Evolutionary conservation across 1,140 invertebrate species (phyloP).

Genomic region (Drosophila pruinosa): DNA sequence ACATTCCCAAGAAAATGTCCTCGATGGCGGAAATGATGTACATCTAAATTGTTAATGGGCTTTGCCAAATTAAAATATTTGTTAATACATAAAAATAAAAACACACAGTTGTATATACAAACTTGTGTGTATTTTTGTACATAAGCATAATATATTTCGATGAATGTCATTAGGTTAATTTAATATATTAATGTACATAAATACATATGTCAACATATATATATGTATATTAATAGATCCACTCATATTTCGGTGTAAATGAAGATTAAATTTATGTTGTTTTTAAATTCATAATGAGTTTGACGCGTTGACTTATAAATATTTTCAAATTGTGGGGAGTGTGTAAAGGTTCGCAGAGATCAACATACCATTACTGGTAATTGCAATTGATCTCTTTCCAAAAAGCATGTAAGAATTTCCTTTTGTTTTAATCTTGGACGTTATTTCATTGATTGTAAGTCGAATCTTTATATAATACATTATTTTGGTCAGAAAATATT

Average conservation of each 20-base stretch:
- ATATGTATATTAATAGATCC: constrained; percentile 8
- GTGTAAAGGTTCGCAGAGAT: no score
- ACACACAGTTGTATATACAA: background rate
- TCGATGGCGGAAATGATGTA: constrained; percentile 99
- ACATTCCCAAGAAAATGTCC: constrained; percentile 98
- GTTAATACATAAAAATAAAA: background rate
- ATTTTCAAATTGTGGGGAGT: no score
- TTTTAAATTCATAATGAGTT: no score
- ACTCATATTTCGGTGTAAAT: constrained; percentile 6
- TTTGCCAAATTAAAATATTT: background rate
- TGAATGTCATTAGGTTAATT: constrained; percentile 32
- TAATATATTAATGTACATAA: constrained; percentile 4
- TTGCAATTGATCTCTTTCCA: no score
- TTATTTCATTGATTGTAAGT: no score
- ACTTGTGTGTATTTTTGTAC: constrained; percentile 5
- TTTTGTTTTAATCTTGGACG: no score
- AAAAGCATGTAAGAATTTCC: no score
- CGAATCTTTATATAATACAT: no score
- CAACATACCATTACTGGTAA: no score
- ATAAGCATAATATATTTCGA: constrained; percentile 7
- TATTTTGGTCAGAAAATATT: no score
- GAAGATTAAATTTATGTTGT: constrained; percentile 1
- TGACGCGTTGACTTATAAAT: no score
- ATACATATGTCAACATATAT: constrained; percentile 1
- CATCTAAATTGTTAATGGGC: constrained; percentile 84